Evolutionary conservation across 1,140 invertebrate genomes (phyloP).

Genomic region (Aphelenchoides avenae): DNA sequence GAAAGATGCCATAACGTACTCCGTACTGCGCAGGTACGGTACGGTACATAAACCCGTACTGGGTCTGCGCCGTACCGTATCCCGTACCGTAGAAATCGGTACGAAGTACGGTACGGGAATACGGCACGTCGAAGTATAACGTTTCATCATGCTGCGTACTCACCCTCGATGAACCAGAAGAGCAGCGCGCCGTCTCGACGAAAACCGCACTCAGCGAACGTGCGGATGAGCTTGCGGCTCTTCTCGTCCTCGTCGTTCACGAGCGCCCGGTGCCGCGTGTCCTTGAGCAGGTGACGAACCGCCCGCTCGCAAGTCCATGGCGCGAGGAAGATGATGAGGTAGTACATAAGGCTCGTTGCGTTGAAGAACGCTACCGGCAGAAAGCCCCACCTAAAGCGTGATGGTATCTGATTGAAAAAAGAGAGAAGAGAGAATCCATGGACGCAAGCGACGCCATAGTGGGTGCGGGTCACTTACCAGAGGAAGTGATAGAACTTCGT

Average conservation of each 20-base stretch:
- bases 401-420: no score
- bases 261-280: not conserved
- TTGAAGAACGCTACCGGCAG: not conserved
- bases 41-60: no score
- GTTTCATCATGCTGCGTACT: no score
- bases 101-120: no score
- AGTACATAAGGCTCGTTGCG: not conserved
- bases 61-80: no score
- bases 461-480: not conserved
- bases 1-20: no score
- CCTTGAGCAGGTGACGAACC: constrained; percentile 2
- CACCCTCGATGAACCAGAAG: not conserved
- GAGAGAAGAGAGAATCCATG: not conserved
- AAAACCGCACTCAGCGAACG: not conserved
- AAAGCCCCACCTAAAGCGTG: not conserved
- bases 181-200: not conserved
- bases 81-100: no score
- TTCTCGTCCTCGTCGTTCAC: not conserved
- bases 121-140: no score
- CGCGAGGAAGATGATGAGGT: not conserved
- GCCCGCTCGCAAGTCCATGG: constrained; percentile 1
- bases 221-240: not conserved
- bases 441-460: no score
- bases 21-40: no score
- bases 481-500: not conserved